Evolutionary conservation across 1,140 invertebrate genomes (phyloP), one percentile per base, ranked within the genome.

Genomic region (Agrilus planipennis): DNA sequence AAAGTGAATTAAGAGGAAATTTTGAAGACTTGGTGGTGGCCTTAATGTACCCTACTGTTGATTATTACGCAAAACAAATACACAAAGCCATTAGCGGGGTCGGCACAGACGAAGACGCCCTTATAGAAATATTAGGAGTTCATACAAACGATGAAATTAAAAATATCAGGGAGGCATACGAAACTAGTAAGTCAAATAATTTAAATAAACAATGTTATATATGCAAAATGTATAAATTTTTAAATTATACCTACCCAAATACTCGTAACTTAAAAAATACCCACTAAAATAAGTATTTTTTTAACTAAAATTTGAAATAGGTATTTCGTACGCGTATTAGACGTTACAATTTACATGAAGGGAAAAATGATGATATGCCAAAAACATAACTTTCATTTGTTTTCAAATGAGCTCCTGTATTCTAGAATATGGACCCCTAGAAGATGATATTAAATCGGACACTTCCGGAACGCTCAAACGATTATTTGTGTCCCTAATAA

Each of bases 71-170:
- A 6, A 75, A 81, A 57, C 80, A 89, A 61, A 57, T 96, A n/a
- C 78, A 89, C 49, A 76, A 90, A 43, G 89, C 91, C 15, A 83
- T 91, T 54, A 67, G 72, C 20, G 86, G 86, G 1, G 64, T 88
- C 36, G 87, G 86, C 34, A 91, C 86, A 2, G 81, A 88, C 43
- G 89, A 93, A 60, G 74, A 76, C 46, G 81, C 82, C 11, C 71
- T 95, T 11, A 84, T 92, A 39, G 89, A 94, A 65, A 81, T 92
- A 41, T 67, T 95, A 39, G 90, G 87, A 55, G 83, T 88, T 9
- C 73, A 89, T 55, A 79, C 79, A 30, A 92, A 93, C 64, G 70
- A 79, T 38, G 84, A 91, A 58, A 84, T 94, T 44, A 68, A 73
- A 30, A 75, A 78, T 34, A 89, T 93, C 54, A 80, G 83, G 48